Percentiles rank a stretch among this genome's conserved stretches.
Evolutionary conservation across 2,888 invertebrate genomes (phyloP).

Genomic region (Cremastinae sp.): DNA sequence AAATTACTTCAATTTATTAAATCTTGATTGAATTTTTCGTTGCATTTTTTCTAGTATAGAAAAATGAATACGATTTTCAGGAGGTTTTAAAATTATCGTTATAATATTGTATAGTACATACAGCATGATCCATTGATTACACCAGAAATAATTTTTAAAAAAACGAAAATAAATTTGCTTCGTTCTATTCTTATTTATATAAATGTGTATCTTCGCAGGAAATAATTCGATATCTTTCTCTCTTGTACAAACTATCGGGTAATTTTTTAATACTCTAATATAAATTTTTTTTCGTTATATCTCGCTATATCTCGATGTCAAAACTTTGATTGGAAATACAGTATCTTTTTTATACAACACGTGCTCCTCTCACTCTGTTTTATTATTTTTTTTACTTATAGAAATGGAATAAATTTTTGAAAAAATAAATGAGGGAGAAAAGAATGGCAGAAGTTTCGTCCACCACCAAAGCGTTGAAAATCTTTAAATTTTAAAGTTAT

Average conservation of each 20-base stretch:
- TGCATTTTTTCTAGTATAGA: neutral
- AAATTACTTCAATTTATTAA: too few species aligned
- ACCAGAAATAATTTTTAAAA: conserved; percentile 36
- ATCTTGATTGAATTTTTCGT: neutral
- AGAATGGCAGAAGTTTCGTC: conserved; percentile 55
- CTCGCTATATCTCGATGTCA: too few species aligned
- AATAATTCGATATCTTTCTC: too few species aligned
- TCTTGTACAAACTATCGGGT: too few species aligned
- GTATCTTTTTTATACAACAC: too few species aligned
- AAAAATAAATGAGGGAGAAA: conserved; percentile 39
- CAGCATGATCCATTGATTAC: conserved; percentile 54
- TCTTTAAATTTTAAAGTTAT: neutral
- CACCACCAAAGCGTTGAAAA: conserved; percentile 58
- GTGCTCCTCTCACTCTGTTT: too few species aligned
- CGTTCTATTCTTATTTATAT: too few species aligned
- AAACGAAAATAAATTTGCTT: too few species aligned
- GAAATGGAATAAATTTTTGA: conserved; percentile 38
- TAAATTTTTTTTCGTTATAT: too few species aligned
- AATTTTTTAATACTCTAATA: too few species aligned
- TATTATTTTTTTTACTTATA: conserved; percentile 16
- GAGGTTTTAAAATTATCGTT: conserved; percentile 24
- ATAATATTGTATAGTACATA: conserved; percentile 56
- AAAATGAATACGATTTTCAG: neutral
- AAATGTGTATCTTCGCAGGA: too few species aligned
- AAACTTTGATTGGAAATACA: too few species aligned